Evolutionary conservation across 2,113 vertebrate species (phyloP).

Genomic region (Nanger granti): DNA sequence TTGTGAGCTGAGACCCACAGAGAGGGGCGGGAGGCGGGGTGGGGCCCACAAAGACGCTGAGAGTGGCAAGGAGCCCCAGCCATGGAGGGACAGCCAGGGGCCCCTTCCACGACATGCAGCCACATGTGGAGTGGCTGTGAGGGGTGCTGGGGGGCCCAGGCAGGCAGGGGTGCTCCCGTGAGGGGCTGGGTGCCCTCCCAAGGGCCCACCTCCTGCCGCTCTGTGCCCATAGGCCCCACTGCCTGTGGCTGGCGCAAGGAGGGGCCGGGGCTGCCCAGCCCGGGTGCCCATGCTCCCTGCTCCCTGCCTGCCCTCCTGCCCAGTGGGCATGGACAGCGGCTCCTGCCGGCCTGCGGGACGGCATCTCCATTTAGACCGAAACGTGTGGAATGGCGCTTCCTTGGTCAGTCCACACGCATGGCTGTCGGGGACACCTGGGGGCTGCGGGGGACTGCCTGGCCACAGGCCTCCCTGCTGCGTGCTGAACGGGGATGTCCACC

Average conservation of each 20-base stretch:
- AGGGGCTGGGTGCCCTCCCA: accelerated
- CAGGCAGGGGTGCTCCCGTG: background rate
- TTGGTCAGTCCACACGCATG: accelerated
- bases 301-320: accelerated
- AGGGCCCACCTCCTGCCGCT: accelerated
- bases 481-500: background rate
- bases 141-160: background rate
- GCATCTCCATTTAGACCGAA: background rate
- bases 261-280: accelerated
- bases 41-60: accelerated
- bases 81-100: background rate
- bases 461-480: background rate
- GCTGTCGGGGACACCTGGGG: accelerated
- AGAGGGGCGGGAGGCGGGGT: background rate
- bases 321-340: accelerated
- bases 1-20: background rate
- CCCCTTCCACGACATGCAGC: accelerated
- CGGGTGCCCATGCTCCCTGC: accelerated
- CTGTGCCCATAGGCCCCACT: background rate
- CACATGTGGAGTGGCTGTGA: accelerated
- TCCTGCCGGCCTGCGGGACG: background rate
- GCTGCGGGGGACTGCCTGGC: too few species aligned
- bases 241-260: accelerated
- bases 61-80: too few species aligned
- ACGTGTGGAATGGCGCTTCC: accelerated